These are phyloP conservation scores for Chironomus riparius DNA, from an alignment of 2,888 invertebrate species.

Conservation along the genomic window DNA sequence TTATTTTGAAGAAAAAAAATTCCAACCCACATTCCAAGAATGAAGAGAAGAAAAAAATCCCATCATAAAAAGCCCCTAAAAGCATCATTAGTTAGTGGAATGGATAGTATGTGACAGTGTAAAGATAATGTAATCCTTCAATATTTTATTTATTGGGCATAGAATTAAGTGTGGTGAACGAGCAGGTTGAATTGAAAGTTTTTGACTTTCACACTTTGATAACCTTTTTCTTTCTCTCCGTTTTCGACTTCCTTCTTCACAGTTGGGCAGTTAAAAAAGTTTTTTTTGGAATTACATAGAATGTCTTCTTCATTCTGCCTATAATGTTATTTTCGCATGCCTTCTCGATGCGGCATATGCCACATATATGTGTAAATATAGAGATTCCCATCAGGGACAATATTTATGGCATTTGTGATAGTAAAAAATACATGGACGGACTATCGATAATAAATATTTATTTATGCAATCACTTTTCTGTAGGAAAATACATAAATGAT, in stretches of 20 bases:
- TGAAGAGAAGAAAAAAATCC: background rate
- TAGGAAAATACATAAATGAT: background rate
- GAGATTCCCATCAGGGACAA: background rate
- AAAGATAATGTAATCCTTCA: conserved; percentile 8
- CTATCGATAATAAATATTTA: conserved; percentile 1
- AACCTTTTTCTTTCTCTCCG: background rate
- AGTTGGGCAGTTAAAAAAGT: background rate
- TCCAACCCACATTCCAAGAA: background rate
- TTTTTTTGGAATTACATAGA: background rate
- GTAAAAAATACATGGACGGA: background rate
- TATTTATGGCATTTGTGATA: background rate
- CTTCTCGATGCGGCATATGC: no score
- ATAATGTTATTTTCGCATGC: background rate
- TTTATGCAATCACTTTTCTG: conserved; percentile 7
- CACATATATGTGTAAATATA: background rate
- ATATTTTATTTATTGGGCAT: conserved; percentile 5
- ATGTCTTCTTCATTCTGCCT: background rate
- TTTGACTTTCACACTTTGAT: no score
- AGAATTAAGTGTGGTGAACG: background rate
- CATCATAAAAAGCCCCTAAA: background rate
- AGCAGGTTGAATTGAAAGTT: background rate
- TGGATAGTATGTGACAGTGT: background rate
- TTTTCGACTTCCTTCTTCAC: background rate
- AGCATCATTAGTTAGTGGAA: background rate
- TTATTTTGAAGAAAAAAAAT: background rate